Conservation (phyloP, 2,113 vertebrate species). For the Motacilla alba region DNA sequence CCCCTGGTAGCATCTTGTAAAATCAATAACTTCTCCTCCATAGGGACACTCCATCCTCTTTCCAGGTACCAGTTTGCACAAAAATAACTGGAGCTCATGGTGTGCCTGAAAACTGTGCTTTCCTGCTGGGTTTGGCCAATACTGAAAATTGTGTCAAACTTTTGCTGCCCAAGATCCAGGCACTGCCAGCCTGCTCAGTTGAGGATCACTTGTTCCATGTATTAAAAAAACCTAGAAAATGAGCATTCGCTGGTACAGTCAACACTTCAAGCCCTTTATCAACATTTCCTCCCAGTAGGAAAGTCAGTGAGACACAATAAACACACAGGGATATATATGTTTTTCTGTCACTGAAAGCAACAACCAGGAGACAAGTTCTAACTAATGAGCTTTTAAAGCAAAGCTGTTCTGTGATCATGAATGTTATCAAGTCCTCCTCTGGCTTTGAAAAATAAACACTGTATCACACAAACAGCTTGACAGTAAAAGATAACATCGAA, state of each 20-base stretch:
- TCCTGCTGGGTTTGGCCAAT: neutral
- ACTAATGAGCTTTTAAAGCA: constrained; percentile 37
- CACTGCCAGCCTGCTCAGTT: neutral
- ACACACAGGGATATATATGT: neutral
- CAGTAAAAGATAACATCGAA: neutral
- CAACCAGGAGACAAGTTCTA: neutral
- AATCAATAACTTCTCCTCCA: neutral
- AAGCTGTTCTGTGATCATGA: constrained; percentile 25
- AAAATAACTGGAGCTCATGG: neutral
- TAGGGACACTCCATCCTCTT: neutral
- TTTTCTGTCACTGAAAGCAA: neutral
- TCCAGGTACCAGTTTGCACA: neutral
- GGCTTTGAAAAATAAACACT: constrained; percentile 16
- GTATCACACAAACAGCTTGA: neutral
- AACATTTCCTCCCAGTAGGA: neutral
- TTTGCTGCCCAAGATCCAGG: neutral
- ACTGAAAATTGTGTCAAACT: neutral
- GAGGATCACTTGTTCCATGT: neutral
- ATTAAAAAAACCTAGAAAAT: neutral
- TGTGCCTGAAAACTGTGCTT: rapidly evolving
- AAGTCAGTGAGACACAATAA: neutral
- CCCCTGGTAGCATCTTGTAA: neutral
- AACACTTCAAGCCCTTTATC: neutral
- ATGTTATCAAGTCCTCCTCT: neutral
- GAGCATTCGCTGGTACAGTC: neutral